A percentile compares a stretch with the other conserved stretches of the same genome.
Conservation (phyloP, 2,888 invertebrate species). For the Patella depressa region DNA sequence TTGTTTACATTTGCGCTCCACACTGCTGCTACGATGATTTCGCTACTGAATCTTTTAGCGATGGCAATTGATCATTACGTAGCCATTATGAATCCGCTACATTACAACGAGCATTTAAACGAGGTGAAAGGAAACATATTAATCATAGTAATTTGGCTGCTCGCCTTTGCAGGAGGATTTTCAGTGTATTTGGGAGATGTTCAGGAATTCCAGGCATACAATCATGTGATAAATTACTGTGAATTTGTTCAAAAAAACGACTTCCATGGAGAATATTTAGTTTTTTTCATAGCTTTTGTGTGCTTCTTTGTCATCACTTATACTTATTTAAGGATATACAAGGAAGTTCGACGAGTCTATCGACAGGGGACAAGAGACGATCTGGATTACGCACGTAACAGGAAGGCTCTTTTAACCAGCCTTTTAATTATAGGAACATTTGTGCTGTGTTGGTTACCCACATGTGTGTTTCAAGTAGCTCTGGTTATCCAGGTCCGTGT, state of each 20-base stretch:
- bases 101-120: conserved; percentile 45
- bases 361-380: conserved; percentile 19
- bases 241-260: conserved; percentile 50
- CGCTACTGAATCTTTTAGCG: conserved; percentile 51
- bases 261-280: conserved; percentile 58
- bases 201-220: conserved; percentile 24
- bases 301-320: conserved; percentile 50
- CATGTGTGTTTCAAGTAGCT: conserved; percentile 51
- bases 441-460: conserved; percentile 59
- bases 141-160: conserved; percentile 49
- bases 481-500: conserved; percentile 46
- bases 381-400: conserved; percentile 47
- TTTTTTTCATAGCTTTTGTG: conserved; percentile 50
- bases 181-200: conserved; percentile 37
- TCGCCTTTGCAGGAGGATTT: conserved; percentile 49
- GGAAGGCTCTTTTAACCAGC: conserved; percentile 59
- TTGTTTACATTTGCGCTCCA: conserved; percentile 53
- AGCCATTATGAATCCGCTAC: conserved; percentile 54
- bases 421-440: conserved; percentile 60
- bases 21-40: conserved; percentile 54
- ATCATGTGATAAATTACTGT: conserved; percentile 53
- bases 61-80: conserved; percentile 62
- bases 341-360: conserved; percentile 45
- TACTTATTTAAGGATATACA: conserved; percentile 56
- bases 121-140: conserved; percentile 40